Evolutionary conservation across 2,113 vertebrate genomes (phyloP).

Genomic region (Budorcas taxicolor): DNA sequence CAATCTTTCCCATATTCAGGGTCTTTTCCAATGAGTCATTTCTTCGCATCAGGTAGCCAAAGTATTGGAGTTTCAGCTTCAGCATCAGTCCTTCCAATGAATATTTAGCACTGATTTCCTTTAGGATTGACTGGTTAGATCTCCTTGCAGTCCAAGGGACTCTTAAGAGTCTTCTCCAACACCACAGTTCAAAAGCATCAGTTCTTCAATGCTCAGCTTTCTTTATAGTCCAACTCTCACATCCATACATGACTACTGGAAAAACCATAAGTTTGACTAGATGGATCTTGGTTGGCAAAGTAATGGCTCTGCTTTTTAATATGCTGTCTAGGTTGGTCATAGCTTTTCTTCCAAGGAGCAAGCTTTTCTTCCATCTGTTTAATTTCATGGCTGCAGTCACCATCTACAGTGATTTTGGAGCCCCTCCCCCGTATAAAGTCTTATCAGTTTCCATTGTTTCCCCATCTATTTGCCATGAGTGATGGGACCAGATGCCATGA

Average conservation of each 20-base stretch:
- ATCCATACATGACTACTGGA: background rate
- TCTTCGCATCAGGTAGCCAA: background rate
- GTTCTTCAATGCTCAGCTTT: fast-evolving
- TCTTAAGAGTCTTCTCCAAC: background rate
- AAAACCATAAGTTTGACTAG: background rate
- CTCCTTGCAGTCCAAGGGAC: background rate
- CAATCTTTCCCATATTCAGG: background rate
- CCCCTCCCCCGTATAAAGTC: background rate
- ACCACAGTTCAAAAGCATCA: background rate
- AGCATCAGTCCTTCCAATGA: background rate
- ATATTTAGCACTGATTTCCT: background rate
- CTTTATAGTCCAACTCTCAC: background rate
- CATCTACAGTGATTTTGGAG: background rate
- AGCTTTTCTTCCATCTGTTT: background rate
- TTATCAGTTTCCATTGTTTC: background rate
- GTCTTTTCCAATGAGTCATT: background rate
- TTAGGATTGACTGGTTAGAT: background rate
- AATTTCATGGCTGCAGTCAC: background rate
- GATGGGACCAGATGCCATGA: background rate
- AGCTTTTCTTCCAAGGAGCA: background rate
- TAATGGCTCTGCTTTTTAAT: background rate
- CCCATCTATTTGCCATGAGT: background rate
- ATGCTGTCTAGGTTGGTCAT: background rate
- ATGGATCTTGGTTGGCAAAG: background rate
- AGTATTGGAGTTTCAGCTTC: background rate